Evolutionary conservation across 2,113 vertebrate genomes (phyloP), one percentile per base, ranked within the genome.

Genomic region (Piprites chloris): DNA sequence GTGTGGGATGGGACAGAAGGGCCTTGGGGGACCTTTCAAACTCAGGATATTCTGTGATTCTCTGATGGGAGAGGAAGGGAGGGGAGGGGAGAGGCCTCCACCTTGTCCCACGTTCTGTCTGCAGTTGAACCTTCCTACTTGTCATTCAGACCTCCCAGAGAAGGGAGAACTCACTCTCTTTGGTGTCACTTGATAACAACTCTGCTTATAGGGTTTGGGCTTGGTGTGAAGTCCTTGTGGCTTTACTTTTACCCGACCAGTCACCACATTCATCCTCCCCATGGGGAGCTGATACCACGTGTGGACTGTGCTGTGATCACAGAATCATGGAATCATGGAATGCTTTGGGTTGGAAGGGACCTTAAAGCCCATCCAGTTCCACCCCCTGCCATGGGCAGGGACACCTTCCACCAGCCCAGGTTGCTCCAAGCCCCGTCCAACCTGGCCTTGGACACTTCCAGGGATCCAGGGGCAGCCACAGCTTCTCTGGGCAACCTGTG

Each of bases 1-100:
- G 23, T 15, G 13, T 50, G 65, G 21, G 56, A 20, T 15, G 13
- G 42, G 67, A 17, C 37, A 15, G 61, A 32, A 0, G 0, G 22
- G 47, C 41, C 81, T 20, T 1, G 2, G 15, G 23, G 12, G 13
- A n/a, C 47, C 47, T 24, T 49, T 49, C 47, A 24, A 49, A 49
- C 47, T 49, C 47, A 49, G 23, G 47, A 49, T 7, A 49, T 49
- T 49, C 12, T 26, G 23, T 49, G 23, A 49, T 49, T 47, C 47
- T 47, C 6, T 47, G 47, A 23, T 6, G 47, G 47, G 47, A 47
- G 47, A 21, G 46, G 20, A 46, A 21, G 21, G 47, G 22, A 23
- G 47, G 18, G 47, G 23, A 24, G 12, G 14, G 47, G 12, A 12
- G 47, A 49, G 47, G n/a, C n/a, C n/a, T n/a, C n/a, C n/a, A n/a